Conservation (phyloP, 1,140 invertebrate species). For the Drosophila nebulosa region DNA sequence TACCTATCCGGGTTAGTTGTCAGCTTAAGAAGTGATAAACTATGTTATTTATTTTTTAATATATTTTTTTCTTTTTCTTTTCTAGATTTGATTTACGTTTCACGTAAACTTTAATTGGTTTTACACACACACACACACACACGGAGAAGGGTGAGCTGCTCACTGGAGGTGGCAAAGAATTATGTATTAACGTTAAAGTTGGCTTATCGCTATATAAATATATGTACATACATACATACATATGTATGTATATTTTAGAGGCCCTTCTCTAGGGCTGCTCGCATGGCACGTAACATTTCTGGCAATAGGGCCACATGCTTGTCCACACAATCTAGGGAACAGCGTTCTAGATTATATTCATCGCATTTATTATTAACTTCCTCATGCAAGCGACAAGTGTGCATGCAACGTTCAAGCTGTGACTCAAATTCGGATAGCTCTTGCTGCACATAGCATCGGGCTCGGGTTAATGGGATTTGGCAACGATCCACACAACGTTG, state of each 20-base stretch:
- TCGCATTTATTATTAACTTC: not conserved
- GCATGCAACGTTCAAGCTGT: conserved; percentile 91
- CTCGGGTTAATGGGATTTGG: conserved; percentile 85
- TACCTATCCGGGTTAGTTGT: not conserved
- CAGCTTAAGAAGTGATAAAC: not conserved
- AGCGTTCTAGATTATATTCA: conserved; percentile 85
- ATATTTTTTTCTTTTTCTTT: not conserved
- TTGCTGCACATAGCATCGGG: conserved; percentile 88
- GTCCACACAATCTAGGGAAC: conserved; percentile 92
- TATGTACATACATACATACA: too few relatives aligned
- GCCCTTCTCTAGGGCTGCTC: conserved; percentile 82
- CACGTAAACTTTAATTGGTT: not conserved
- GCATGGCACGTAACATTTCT: conserved; percentile 88
- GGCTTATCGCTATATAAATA: not conserved
- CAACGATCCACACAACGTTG: conserved; percentile 92
- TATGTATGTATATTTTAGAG: too few relatives aligned
- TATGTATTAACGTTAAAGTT: not conserved
- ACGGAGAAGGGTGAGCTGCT: not conserved
- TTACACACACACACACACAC: not conserved
- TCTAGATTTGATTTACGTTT: not conserved
- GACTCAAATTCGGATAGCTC: conserved; percentile 86
- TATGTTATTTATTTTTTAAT: not conserved
- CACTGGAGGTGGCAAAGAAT: not conserved
- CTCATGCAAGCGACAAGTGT: conserved; percentile 54
- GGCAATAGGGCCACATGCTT: conserved; percentile 89